Base-by-base conservation (phyloP, 23 tunicate genomes). In the Diplosoma virens region DNA sequence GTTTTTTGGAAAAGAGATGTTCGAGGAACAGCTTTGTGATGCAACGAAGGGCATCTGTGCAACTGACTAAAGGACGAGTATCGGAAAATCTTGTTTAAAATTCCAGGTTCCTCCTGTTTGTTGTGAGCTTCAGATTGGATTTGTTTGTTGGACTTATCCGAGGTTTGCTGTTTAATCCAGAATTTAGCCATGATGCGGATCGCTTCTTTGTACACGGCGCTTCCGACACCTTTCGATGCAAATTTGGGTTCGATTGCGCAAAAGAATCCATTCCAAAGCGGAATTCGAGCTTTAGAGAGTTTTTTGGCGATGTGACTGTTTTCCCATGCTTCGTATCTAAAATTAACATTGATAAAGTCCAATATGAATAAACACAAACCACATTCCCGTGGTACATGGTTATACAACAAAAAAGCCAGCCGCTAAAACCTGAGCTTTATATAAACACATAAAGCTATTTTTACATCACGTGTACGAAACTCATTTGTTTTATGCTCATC, bases 301-400 rank as follows among this genome's bases (percentile, higher is more conserved):
- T 76, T 76, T 56, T 66, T 28, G 28, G 48, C 53, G n/a, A 87
- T 68, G 67, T 76, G 30, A 31, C 59, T 59, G 25, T 76, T 87
- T 45, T 87, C 94, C 94, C 94, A 87, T 21, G 83, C 72, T 77
- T 87, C 94, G 64, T 87, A 81, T 37, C 94, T 87, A 72, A 53
- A 66, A 41, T n/a, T n/a, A n/a, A n/a, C 37, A 66, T 27, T 2
- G 14, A 25, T 7, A 70, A 3, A 3, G 5, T n/a, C n/a, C n/a
- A n/a, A n/a, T n/a, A n/a, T n/a, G n/a, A n/a, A n/a, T n/a, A n/a
- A n/a, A n/a, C n/a, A n/a, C n/a, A n/a, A n/a, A n/a, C n/a, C n/a
- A n/a, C n/a, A n/a, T n/a, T n/a, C n/a, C n/a, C n/a, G n/a, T n/a
- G n/a, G n/a, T n/a, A n/a, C n/a, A n/a, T n/a, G n/a, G n/a, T n/a